Evolutionary conservation across 2,888 invertebrate species (phyloP).

Genomic region (Microctonus brassicae): DNA sequence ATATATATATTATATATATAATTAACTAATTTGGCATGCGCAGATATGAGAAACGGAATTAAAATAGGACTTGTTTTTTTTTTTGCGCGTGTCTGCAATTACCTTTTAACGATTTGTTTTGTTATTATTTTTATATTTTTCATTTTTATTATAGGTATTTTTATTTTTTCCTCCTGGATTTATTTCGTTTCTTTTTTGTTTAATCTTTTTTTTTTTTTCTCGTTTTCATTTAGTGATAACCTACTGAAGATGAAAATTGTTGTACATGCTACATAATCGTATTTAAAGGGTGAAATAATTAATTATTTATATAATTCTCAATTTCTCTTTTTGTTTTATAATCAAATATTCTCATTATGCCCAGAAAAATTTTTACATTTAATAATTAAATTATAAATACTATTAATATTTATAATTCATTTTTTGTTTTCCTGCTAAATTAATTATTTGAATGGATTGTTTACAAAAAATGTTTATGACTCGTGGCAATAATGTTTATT

Average conservation of each 20-base stretch:
- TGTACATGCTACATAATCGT: background rate
- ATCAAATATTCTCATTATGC: background rate
- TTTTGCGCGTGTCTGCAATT: slow-evolving; percentile 48
- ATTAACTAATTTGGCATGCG: slow-evolving; percentile 54
- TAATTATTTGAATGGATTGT: slow-evolving; percentile 20
- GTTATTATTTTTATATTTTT: slow-evolving; percentile 4
- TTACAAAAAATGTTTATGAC: slow-evolving; percentile 12
- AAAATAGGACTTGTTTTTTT: slow-evolving; percentile 48
- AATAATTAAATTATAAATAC: background rate
- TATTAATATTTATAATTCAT: background rate
- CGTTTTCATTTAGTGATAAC: background rate
- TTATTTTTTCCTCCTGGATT: no score
- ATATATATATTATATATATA: slow-evolving; percentile 30
- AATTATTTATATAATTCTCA: background rate
- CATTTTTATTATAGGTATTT: background rate
- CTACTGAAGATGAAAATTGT: background rate
- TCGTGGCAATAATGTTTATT: background rate
- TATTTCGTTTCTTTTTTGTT: no score
- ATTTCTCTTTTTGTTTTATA: background rate
- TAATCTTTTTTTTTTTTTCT: background rate
- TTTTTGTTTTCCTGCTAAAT: no score
- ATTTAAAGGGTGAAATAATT: background rate
- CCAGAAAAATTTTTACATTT: background rate
- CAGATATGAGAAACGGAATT: no score
- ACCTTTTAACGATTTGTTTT: slow-evolving; percentile 31